Evolutionary conservation across 2,888 invertebrate species (phyloP).

Genomic region (Crocallis elinguaria): DNA sequence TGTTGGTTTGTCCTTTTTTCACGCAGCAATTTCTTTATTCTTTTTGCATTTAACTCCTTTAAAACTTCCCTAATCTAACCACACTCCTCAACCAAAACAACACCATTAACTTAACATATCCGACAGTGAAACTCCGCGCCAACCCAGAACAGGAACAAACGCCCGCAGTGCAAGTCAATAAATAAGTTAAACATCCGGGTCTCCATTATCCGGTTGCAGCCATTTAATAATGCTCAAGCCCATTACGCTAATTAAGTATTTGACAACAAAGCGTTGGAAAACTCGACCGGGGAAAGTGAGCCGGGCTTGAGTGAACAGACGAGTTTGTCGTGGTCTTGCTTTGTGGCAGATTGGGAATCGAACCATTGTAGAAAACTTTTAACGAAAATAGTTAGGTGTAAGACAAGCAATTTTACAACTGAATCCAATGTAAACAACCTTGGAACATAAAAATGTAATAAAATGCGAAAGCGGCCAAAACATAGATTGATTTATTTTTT

Average conservation of each 20-base stretch:
- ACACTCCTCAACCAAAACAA: not conserved
- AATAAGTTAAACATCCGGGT: slow-evolving; percentile 9
- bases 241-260: slow-evolving; percentile 38
- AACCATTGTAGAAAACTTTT: not conserved
- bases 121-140: not conserved
- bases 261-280: slow-evolving; percentile 34
- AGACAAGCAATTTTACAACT: not conserved
- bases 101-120: not conserved
- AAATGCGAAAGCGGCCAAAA: too few relatives aligned
- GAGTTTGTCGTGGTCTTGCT: slow-evolving; percentile 7
- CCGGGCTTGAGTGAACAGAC: slow-evolving; percentile 8
- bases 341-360: slow-evolving; percentile 12
- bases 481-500: too few relatives aligned
- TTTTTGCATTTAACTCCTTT: too few relatives aligned
- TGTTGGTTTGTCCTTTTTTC: too few relatives aligned
- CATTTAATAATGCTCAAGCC: slow-evolving; percentile 37
- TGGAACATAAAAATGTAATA: too few relatives aligned
- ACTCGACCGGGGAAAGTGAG: slow-evolving; percentile 22
- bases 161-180: slow-evolving; percentile 28
- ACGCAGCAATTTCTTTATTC: too few relatives aligned
- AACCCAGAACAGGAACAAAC: slow-evolving; percentile 7
- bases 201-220: slow-evolving; percentile 15
- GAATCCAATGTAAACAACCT: too few relatives aligned
- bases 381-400: not conserved
- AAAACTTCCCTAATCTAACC: too few relatives aligned